Percentiles rank a stretch among this genome's conserved stretches.
phyloP scores from a whole-genome alignment of 2,888 invertebrate species.

The Dasysyrphus albostriatus region DNA sequence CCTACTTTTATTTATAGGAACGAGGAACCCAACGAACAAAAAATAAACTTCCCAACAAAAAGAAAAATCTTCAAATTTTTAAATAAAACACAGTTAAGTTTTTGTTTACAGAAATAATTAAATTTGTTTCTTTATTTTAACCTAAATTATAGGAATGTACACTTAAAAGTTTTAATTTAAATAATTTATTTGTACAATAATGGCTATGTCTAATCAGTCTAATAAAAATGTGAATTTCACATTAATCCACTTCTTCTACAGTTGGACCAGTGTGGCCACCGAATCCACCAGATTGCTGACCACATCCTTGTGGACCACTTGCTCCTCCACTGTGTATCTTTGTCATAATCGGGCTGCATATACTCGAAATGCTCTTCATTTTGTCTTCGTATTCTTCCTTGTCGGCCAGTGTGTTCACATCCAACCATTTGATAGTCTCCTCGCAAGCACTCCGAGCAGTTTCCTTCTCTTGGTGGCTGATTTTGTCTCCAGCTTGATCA shows the following conservation, averaged over 20 bases:
- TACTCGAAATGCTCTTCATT: constrained; percentile 77
- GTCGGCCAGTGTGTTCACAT: constrained; percentile 89
- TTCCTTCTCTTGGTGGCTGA: constrained; percentile 88
- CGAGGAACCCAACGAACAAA: no score
- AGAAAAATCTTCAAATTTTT: no score
- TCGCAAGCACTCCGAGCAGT: constrained; percentile 87
- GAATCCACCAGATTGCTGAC: constrained; percentile 87
- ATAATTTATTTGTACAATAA: background rate
- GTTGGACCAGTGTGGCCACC: constrained; percentile 81
- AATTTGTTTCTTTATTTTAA: no score
- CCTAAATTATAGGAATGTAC: no score
- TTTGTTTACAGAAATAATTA: no score
- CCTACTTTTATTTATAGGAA: no score
- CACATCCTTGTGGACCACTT: constrained; percentile 61
- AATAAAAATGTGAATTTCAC: background rate
- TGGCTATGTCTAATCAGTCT: constrained; percentile 25
- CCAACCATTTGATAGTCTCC: constrained; percentile 88
- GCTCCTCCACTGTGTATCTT: constrained; percentile 73
- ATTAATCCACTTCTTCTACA: constrained; percentile 77
- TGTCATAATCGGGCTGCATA: constrained; percentile 80
- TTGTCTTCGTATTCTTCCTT: constrained; percentile 88
- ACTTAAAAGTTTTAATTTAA: no score
- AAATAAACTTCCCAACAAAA: no score
- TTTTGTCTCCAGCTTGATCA: constrained; percentile 86
- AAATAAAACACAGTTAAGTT: no score